These are phyloP conservation scores for Karalla daura DNA, from an alignment of 2,797 vertebrate species.

Conservation along the genomic window DNA sequence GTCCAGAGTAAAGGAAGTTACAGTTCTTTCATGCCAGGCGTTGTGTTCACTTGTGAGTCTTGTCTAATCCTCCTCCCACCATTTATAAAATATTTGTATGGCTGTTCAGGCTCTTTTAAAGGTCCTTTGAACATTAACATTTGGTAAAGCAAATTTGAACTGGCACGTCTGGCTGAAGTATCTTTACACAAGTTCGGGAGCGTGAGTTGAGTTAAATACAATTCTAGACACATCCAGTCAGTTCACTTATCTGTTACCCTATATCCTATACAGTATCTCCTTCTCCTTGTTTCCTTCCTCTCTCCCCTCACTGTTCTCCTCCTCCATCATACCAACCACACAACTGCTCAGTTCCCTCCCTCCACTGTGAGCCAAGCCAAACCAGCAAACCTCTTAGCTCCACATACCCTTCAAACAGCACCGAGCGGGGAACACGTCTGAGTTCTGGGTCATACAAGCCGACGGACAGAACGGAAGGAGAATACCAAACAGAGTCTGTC, in stretches of 20 bases:
- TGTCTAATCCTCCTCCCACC: slow-evolving; percentile 6
- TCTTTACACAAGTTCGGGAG: background rate
- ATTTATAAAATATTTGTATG: background rate
- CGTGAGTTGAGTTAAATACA: slow-evolving; percentile 6
- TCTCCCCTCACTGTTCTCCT: background rate
- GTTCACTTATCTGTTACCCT: slow-evolving; percentile 36
- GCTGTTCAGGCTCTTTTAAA: background rate
- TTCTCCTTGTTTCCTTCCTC: slow-evolving; percentile 21
- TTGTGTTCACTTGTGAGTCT: slow-evolving; percentile 16
- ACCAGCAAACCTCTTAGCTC: slow-evolving; percentile 43
- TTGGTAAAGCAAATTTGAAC: background rate
- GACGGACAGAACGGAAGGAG: slow-evolving; percentile 44
- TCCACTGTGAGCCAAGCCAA: slow-evolving; percentile 40
- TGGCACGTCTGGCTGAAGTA: background rate
- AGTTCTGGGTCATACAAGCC: slow-evolving; percentile 42
- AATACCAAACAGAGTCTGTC: slow-evolving; percentile 72
- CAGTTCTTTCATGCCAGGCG: slow-evolving; percentile 23
- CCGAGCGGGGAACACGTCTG: slow-evolving; percentile 39
- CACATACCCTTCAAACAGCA: slow-evolving; percentile 41
- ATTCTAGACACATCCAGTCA: slow-evolving; percentile 17
- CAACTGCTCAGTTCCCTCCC: slow-evolving; percentile 55
- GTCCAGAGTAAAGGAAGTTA: slow-evolving; percentile 35
- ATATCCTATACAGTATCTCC: slow-evolving; percentile 38
- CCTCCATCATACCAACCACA: slow-evolving; percentile 41
- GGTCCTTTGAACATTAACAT: background rate